Evolutionary conservation across 2,888 invertebrate genomes (phyloP).

Genomic region (Sipunculus nudus): DNA sequence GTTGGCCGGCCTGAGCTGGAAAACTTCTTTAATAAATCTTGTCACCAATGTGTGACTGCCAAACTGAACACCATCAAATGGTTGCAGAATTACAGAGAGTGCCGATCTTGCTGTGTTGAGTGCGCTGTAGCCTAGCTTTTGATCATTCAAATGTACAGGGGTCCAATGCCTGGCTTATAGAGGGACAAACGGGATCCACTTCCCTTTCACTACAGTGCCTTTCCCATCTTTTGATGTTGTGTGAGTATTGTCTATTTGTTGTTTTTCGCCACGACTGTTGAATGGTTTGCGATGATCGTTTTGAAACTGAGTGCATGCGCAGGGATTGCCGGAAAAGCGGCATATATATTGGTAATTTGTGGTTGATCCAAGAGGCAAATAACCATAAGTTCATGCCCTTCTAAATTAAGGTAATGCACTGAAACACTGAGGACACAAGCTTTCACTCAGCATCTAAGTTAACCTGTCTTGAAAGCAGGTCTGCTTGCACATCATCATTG

Average conservation of each 20-base stretch:
- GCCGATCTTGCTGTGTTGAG: conserved; percentile 22
- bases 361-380: too few relatives aligned
- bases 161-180: too few relatives aligned
- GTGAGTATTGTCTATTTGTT: conserved; percentile 25
- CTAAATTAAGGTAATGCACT: too few relatives aligned
- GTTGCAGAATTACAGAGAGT: background rate
- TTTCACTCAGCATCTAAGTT: too few relatives aligned
- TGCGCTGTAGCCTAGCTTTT: conserved; percentile 23
- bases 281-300: conserved; percentile 19
- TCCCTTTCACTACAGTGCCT: conserved; percentile 10
- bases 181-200: conserved; percentile 12
- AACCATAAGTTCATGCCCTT: too few relatives aligned
- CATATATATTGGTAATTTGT: too few relatives aligned
- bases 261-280: conserved; percentile 29
- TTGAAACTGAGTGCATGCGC: background rate
- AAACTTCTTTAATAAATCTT: conserved; percentile 35
- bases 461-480: too few relatives aligned
- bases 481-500: too few relatives aligned
- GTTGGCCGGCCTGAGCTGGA: conserved; percentile 19
- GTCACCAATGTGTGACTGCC: conserved; percentile 14
- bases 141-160: too few relatives aligned
- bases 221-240: conserved; percentile 24
- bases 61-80: background rate
- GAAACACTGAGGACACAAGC: too few relatives aligned
- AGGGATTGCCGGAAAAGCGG: conserved; percentile 25